Evolutionary conservation across 1,140 invertebrate species (phyloP).

Genomic region (Nilaparvata lugens): DNA sequence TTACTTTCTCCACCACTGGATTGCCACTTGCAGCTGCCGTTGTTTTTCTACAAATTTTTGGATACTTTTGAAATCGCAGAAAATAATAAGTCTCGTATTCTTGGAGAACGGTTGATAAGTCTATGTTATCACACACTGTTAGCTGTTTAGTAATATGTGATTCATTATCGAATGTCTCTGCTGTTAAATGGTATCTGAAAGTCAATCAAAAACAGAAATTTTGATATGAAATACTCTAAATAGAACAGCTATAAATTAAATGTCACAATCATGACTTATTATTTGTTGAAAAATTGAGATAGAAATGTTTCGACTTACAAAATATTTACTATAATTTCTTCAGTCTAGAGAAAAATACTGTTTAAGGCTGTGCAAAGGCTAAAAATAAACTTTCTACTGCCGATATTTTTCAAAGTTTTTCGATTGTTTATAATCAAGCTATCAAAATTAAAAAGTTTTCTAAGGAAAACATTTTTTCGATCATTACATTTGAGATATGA

Average conservation of each 20-base stretch:
- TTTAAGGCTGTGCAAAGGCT: neutral
- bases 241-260: neutral
- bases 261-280: neutral
- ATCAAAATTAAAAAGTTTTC: no score
- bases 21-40: neutral
- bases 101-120: slow-evolving; percentile 75
- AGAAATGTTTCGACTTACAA: neutral
- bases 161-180: slow-evolving; percentile 47
- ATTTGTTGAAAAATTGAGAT: neutral
- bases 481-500: no score
- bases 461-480: no score
- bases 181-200: slow-evolving; percentile 17
- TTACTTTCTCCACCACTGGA: no score
- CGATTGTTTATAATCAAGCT: no score
- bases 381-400: no score
- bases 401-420: no score
- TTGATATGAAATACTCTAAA: no score
- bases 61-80: slow-evolving; percentile 75
- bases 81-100: slow-evolving; percentile 84
- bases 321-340: neutral
- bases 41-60: slow-evolving; percentile 58
- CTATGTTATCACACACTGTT: slow-evolving; percentile 83
- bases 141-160: slow-evolving; percentile 57
- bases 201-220: slow-evolving; percentile 7
- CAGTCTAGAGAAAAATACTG: neutral